phyloP scores from a whole-genome alignment of 2,797 vertebrate genomes.

The Mareca strepera region DNA sequence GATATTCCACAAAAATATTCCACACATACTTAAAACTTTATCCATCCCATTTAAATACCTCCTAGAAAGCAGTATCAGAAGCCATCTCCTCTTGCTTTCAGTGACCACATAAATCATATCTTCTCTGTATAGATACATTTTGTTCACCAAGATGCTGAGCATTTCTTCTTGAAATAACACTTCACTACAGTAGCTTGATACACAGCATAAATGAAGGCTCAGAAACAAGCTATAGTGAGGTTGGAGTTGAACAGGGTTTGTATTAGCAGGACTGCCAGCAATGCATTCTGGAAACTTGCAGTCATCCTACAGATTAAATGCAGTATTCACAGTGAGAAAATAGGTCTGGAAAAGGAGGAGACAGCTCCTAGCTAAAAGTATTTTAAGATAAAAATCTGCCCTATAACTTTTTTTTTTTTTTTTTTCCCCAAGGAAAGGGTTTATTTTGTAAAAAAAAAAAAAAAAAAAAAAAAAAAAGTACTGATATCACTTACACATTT shows the following conservation, averaged over 20 bases:
- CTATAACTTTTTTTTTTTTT: background rate
- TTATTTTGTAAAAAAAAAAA: background rate
- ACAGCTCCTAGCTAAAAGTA: background rate
- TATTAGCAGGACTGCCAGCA: background rate
- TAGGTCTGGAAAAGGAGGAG: background rate
- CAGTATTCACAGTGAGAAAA: background rate
- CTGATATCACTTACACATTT: background rate
- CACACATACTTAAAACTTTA: accelerated
- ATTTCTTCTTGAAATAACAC: background rate
- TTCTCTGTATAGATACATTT: background rate
- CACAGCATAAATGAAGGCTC: background rate
- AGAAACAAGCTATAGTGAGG: background rate
- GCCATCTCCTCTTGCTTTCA: background rate
- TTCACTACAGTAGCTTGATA: background rate
- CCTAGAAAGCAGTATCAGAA: background rate
- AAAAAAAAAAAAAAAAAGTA: background rate
- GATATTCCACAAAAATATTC: background rate
- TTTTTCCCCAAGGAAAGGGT: background rate
- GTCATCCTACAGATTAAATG: background rate
- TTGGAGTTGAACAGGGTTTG: background rate
- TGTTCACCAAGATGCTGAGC: background rate
- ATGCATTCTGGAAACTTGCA: background rate
- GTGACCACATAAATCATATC: background rate
- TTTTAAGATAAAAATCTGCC: background rate
- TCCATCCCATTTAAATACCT: background rate